phyloP scores from a whole-genome alignment of 2,888 invertebrate genomes.

The Philopedon plagiatum region DNA sequence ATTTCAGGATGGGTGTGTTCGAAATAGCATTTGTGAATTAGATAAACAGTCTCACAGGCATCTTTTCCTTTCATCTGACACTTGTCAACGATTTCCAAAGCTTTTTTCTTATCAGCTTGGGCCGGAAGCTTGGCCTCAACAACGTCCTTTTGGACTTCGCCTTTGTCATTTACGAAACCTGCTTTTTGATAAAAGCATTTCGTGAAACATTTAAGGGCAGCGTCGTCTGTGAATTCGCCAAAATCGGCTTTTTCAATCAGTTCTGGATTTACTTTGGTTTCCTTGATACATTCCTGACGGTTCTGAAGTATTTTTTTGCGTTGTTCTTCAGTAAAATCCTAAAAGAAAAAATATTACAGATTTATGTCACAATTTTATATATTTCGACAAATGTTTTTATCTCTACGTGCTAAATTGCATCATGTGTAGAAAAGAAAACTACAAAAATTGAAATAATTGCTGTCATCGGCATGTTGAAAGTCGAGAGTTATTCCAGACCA shows the following conservation, averaged over 20 bases:
- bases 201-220: constrained; percentile 58
- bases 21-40: constrained; percentile 59
- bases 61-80: constrained; percentile 56
- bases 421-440: too few relatives aligned
- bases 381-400: too few relatives aligned
- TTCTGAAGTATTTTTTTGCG: constrained; percentile 54
- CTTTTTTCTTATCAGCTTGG: constrained; percentile 54
- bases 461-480: too few relatives aligned
- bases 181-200: constrained; percentile 60
- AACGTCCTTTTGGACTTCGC: constrained; percentile 55
- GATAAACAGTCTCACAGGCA: constrained; percentile 58
- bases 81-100: constrained; percentile 56
- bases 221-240: constrained; percentile 58
- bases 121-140: constrained; percentile 56
- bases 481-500: too few relatives aligned
- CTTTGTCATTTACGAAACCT: constrained; percentile 56
- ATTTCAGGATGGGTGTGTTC: constrained; percentile 51
- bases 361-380: too few relatives aligned
- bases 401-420: too few relatives aligned
- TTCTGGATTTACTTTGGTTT: constrained; percentile 56
- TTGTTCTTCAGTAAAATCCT: constrained; percentile 55
- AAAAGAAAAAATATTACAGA: constrained; percentile 30
- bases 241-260: constrained; percentile 57
- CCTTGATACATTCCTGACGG: constrained; percentile 55
- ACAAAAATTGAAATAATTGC: too few relatives aligned